These are phyloP conservation scores for Paramormyrops hopkinsi DNA, from an alignment of 2,797 vertebrate genomes.

Conservation along the genomic window DNA sequence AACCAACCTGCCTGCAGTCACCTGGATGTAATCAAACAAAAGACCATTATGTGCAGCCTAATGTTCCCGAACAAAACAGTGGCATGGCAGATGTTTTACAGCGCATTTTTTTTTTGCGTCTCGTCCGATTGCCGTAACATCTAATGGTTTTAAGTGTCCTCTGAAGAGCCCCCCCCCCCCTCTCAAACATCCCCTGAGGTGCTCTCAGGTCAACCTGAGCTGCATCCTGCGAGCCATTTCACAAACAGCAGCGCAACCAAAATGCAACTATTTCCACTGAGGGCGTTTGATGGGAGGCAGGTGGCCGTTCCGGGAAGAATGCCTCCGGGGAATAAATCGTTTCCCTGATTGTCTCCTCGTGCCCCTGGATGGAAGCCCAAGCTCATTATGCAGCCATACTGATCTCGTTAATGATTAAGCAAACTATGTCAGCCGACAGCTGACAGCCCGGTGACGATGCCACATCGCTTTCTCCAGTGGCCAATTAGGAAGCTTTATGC, in stretches of 20 bases:
- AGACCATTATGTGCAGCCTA: neutral
- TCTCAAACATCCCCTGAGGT: neutral
- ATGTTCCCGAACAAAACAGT: constrained; percentile 10
- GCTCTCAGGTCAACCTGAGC: neutral
- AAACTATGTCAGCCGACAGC: neutral
- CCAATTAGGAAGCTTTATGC: neutral
- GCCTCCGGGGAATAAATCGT: neutral
- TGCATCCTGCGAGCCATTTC: neutral
- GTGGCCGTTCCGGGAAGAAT: neutral
- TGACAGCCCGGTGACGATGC: neutral
- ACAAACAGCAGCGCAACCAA: neutral
- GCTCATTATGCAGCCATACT: neutral
- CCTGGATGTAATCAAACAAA: neutral
- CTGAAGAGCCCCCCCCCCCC: neutral
- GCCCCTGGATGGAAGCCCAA: constrained; percentile 1
- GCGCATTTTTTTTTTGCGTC: neutral
- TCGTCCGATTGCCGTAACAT: neutral
- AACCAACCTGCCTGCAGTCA: neutral
- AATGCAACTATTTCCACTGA: neutral
- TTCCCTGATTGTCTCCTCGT: neutral
- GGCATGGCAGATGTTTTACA: neutral
- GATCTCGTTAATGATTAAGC: neutral
- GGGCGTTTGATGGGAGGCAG: neutral
- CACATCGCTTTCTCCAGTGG: neutral
- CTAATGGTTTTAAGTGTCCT: neutral